Evolutionary conservation across 2,888 invertebrate species (phyloP).

Genomic region (Endomychus coccineus): DNA sequence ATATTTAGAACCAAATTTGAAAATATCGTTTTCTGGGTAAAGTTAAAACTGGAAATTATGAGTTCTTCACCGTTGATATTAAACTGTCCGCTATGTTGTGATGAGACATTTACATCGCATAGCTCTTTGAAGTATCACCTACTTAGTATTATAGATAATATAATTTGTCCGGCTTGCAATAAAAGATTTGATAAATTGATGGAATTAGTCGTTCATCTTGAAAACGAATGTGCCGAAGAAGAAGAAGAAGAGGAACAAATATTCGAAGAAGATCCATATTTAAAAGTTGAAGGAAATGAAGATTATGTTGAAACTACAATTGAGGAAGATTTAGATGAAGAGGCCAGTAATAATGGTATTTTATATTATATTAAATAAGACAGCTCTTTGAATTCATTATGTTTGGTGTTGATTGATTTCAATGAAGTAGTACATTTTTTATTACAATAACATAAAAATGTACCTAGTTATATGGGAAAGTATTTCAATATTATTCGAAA

Average conservation of each 20-base stretch:
- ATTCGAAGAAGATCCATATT: slow-evolving; percentile 22
- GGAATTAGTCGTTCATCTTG: slow-evolving; percentile 53
- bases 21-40: too few relatives aligned
- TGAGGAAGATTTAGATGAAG: too few relatives aligned
- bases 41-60: too few relatives aligned
- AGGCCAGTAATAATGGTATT: too few relatives aligned
- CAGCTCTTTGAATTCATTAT: too few relatives aligned
- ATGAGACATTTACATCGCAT: slow-evolving; percentile 52
- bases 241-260: slow-evolving; percentile 12
- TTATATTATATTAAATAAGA: too few relatives aligned
- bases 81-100: slow-evolving; percentile 60
- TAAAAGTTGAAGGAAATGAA: slow-evolving; percentile 20
- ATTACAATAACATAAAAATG: too few relatives aligned
- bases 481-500: too few relatives aligned
- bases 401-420: too few relatives aligned
- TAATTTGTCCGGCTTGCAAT: slow-evolving; percentile 55
- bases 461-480: too few relatives aligned
- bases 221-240: slow-evolving; percentile 28
- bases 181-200: slow-evolving; percentile 48
- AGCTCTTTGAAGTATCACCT: slow-evolving; percentile 48
- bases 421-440: too few relatives aligned
- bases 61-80: too few relatives aligned
- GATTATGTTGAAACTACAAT: slow-evolving; percentile 10
- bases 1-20: slow-evolving; percentile 9
- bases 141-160: slow-evolving; percentile 50